phyloP scores from a whole-genome alignment of 2,113 vertebrate genomes.

The Synodontis membranacea region DNA sequence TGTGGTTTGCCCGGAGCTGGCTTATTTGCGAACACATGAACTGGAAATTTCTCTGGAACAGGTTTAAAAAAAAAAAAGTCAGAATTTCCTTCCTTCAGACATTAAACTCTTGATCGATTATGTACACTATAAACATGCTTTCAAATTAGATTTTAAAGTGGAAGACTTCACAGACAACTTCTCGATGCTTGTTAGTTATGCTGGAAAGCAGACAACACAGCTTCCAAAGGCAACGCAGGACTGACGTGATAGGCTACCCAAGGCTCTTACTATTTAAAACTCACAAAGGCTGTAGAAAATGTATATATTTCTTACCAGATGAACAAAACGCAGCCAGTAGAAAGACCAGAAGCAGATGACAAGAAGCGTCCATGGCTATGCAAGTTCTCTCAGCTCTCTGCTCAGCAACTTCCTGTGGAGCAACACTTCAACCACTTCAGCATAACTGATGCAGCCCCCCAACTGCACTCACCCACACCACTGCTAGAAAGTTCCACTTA shows the following conservation, averaged over 20 bases:
- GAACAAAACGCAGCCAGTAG: slow-evolving; percentile 36
- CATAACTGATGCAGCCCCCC: slow-evolving; percentile 21
- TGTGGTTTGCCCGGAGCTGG: slow-evolving; percentile 57
- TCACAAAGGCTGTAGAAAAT: not conserved
- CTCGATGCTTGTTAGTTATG: not conserved
- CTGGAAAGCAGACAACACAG: not conserved
- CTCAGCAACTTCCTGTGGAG: slow-evolving; percentile 54
- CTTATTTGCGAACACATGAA: not conserved
- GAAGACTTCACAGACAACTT: not conserved
- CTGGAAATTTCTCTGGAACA: slow-evolving; percentile 19
- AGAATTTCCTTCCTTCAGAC: no score
- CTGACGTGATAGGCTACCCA: not conserved
- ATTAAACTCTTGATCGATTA: no score
- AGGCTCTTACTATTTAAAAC: not conserved
- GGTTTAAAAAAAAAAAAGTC: not conserved
- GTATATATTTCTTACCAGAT: slow-evolving; percentile 51
- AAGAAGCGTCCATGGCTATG: slow-evolving; percentile 48
- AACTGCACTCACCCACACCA: slow-evolving; percentile 3
- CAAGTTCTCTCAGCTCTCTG: slow-evolving; percentile 36
- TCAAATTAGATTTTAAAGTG: not conserved
- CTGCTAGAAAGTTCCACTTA: not conserved
- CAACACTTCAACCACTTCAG: slow-evolving; percentile 56
- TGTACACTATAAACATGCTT: not conserved
- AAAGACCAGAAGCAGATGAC: slow-evolving; percentile 38
- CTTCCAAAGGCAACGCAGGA: not conserved